Evolutionary conservation across 2,888 invertebrate genomes (phyloP).

Genomic region (Diaphora mendica): DNA sequence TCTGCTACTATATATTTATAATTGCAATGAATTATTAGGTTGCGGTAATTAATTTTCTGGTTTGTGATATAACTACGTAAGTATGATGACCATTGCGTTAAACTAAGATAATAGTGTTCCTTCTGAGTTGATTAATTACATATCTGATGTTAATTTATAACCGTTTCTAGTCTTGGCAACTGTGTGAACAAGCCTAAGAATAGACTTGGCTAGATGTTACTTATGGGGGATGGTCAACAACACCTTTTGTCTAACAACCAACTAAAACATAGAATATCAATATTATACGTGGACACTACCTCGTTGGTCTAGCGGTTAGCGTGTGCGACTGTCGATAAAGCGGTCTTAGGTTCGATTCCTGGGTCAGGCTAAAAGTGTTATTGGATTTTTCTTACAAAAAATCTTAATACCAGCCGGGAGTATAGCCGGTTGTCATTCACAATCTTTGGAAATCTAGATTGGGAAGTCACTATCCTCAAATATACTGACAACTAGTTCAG

Average conservation of each 20-base stretch:
- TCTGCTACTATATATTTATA: slow-evolving; percentile 3
- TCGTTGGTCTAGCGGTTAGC: too few species aligned
- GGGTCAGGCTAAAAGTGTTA: too few species aligned
- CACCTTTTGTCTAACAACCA: slow-evolving; percentile 3
- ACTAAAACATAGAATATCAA: neutral
- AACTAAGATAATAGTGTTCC: neutral
- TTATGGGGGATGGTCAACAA: slow-evolving; percentile 12
- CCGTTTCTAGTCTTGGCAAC: slow-evolving; percentile 6
- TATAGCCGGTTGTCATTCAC: too few species aligned
- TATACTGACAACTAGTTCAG: too few species aligned
- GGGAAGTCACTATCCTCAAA: too few species aligned
- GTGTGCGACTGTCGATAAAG: too few species aligned
- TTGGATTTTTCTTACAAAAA: too few species aligned
- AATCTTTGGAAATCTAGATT: too few species aligned
- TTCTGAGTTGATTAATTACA: slow-evolving; percentile 6
- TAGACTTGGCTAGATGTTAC: slow-evolving; percentile 6
- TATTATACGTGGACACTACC: neutral
- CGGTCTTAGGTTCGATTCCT: too few species aligned
- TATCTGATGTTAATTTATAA: slow-evolving; percentile 14
- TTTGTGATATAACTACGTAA: neutral
- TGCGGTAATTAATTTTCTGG: neutral
- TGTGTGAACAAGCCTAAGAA: slow-evolving; percentile 17
- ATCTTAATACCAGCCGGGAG: too few species aligned
- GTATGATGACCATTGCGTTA: neutral
- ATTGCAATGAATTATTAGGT: slow-evolving; percentile 7